Evolutionary conservation across 2,113 vertebrate species (phyloP), one percentile per base, ranked within the genome.

Genomic region (Neogobius melanostomus): DNA sequence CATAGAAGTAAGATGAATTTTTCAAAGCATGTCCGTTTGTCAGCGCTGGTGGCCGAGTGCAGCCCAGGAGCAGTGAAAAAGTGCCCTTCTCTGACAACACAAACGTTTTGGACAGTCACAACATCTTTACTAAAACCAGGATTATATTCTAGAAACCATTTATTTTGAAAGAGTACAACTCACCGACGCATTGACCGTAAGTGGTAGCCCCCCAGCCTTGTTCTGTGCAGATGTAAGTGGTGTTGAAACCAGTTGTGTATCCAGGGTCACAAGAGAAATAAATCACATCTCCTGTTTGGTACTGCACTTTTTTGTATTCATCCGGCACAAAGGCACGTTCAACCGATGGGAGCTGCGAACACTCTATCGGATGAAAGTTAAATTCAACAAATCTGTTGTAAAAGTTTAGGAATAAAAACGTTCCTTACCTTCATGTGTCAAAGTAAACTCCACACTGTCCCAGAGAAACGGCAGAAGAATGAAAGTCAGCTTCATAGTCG

Each of bases 211-310:
- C 0, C 83, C 81, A 85, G 16, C 63, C 44, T 1, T 0, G 0
- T 1, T 0, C 16, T 15, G 57, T 48, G n/a, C 81, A 85, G 0
- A 47, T 0, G 46, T 76, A 84, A 59, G 11, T 76, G 67, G 64
- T 66, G 53, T 76, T 3, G 14, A n/a, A 67, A 28, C 53, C 69
- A 14, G 83, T 77, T 50, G 43, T 48, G 10, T 80, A 87, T 17
- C 85, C 83, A 17, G 11, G 17, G 4, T 82, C 69, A 72, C 81
- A 87, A 4, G 42, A 17, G 36, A 82, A 83, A 16, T 14, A 42
- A 11, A 80, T 68, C 21, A 76, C 47, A 10, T 80, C 1, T 68
- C 66, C 79, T 53, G 1, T 1, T 0, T 5, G 17, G 64, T 85
- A 85, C 11, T 64, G 68, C 11, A 6, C 46, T 49, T 69, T n/a